Evolutionary conservation across 2,113 vertebrate species (phyloP).

Genomic region (Taurulus bubalis): DNA sequence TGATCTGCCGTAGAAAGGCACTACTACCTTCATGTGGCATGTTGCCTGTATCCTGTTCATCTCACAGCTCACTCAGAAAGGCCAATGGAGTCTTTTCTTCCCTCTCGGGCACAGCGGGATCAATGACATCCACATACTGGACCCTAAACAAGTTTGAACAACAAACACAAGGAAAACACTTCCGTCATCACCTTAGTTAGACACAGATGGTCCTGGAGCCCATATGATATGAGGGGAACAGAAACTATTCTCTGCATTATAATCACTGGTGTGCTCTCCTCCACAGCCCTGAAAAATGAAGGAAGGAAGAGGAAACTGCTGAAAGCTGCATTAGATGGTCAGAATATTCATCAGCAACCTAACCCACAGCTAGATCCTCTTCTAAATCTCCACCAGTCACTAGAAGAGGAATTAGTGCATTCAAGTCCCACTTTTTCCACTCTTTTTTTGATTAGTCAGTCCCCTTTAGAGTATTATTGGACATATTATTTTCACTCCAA

Average conservation of each 20-base stretch:
- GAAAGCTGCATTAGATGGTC: not conserved
- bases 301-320: not conserved
- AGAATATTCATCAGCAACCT: slow-evolving; percentile 27
- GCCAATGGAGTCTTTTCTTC: not conserved
- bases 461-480: not conserved
- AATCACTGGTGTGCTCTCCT: slow-evolving; percentile 1
- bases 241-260: not conserved
- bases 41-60: slow-evolving; percentile 13
- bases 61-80: slow-evolving; percentile 28
- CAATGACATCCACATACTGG: not conserved
- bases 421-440: not conserved
- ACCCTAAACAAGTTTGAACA: not conserved
- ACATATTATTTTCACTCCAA: slow-evolving; percentile 1
- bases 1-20: slow-evolving; percentile 14
- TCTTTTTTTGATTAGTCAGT: not conserved
- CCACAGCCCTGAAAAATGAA: not conserved
- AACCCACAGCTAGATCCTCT: slow-evolving; percentile 14
- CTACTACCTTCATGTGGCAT: slow-evolving; percentile 27
- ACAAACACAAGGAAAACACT: not conserved
- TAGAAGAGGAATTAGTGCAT: not conserved
- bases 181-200: not conserved
- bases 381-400: slow-evolving; percentile 12
- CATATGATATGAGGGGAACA: not conserved
- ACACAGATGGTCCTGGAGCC: slow-evolving; percentile 8
- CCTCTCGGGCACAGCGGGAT: not conserved